phyloP scores from a whole-genome alignment of 53 echinoderm and acorn worm species.

The Patiria pectinifera region DNA sequence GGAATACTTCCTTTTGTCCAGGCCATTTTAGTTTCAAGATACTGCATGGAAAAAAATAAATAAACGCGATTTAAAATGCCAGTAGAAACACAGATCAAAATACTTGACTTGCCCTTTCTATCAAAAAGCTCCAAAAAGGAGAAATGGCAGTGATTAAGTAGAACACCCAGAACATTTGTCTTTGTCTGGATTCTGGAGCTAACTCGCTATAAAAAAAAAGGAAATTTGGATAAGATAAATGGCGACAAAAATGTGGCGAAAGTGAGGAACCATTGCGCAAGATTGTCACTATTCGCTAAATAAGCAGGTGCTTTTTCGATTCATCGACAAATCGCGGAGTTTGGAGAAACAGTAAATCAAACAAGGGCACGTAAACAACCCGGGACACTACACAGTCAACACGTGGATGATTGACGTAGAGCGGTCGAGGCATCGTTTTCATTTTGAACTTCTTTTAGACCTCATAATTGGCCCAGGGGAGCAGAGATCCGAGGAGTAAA shows the following conservation, averaged over 20 bases:
- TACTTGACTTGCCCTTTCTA: too few relatives aligned
- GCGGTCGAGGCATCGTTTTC: background rate
- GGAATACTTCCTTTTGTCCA: too few relatives aligned
- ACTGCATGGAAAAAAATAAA: too few relatives aligned
- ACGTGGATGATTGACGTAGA: conserved; percentile 17
- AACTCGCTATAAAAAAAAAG: background rate
- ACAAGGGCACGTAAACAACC: background rate
- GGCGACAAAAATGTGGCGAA: background rate
- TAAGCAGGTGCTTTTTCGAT: background rate
- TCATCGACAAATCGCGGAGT: background rate
- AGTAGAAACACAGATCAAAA: too few relatives aligned
- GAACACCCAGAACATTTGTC: too few relatives aligned
- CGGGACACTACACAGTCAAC: background rate
- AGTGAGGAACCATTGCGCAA: background rate
- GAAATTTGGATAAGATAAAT: background rate
- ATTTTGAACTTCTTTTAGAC: background rate
- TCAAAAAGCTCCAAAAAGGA: too few relatives aligned
- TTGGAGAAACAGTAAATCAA: background rate
- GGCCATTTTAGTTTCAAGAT: too few relatives aligned
- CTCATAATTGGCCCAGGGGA: conserved; percentile 11
- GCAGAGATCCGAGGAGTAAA: background rate
- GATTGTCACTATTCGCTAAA: background rate
- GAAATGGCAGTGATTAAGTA: too few relatives aligned
- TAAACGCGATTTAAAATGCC: too few relatives aligned
- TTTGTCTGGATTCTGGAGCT: too few relatives aligned